These are phyloP conservation scores for Calliphora vicina DNA, from an alignment of 1,140 invertebrate genomes.

Conservation along the genomic window DNA sequence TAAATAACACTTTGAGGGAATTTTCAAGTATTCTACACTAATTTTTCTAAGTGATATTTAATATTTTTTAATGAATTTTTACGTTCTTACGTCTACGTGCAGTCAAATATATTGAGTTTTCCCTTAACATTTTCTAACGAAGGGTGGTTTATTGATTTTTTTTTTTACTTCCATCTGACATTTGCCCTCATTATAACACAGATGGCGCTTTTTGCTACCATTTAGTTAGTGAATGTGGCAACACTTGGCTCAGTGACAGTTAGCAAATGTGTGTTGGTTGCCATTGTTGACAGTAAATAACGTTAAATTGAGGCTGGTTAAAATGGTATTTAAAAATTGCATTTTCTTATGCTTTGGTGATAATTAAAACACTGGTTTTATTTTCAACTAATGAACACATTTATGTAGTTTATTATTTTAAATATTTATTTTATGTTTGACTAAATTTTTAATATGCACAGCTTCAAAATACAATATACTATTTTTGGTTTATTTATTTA, in stretches of 20 bases:
- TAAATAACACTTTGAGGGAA: conserved; percentile 18
- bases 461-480: conserved; percentile 1
- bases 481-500: too few species aligned
- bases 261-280: too few species aligned
- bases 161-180: conserved; percentile 23
- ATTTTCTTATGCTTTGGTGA: not conserved
- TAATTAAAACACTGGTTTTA: conserved; percentile 1
- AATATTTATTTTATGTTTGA: conserved; percentile 3
- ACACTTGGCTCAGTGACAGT: not conserved
- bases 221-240: not conserved
- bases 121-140: conserved; percentile 40
- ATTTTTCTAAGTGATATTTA: conserved; percentile 18
- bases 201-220: not conserved
- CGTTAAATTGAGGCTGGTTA: not conserved
- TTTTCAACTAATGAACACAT: conserved; percentile 27
- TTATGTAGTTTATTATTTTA: conserved; percentile 23
- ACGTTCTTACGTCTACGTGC: conserved; percentile 40
- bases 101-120: conserved; percentile 38
- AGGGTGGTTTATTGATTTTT: conserved; percentile 44
- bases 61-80: conserved; percentile 25
- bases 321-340: not conserved
- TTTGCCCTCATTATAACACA: not conserved
- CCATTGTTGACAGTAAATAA: not conserved
- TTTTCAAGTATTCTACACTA: conserved; percentile 19
- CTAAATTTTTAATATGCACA: conserved; percentile 3